Evolutionary conservation across 2,113 vertebrate species (phyloP).

Genomic region (Sminthopsis crassicaudata): DNA sequence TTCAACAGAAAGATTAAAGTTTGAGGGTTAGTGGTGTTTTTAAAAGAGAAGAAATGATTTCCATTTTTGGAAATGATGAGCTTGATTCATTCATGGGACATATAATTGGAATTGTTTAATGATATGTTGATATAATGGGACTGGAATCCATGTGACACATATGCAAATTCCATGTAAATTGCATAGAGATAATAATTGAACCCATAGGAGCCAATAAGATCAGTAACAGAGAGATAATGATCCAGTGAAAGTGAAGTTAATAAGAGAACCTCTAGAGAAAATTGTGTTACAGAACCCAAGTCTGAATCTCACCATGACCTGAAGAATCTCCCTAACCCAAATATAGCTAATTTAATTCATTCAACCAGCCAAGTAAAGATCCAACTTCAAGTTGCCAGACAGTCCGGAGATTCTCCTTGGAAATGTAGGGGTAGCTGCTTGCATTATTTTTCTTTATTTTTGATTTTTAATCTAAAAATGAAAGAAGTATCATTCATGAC

Average conservation of each 20-base stretch:
- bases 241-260: neutral
- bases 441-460: neutral
- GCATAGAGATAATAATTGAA: neutral
- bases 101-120: neutral
- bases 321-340: neutral
- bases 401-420: neutral
- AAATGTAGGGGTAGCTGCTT: neutral
- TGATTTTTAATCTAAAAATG: neutral
- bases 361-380: neutral
- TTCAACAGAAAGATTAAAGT: neutral
- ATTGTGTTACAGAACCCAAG: neutral
- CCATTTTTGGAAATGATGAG: neutral
- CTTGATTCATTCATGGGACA: neutral
- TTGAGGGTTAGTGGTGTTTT: neutral
- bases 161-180: neutral
- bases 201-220: neutral
- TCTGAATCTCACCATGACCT: slow-evolving; percentile 15
- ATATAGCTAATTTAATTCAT: neutral
- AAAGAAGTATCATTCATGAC: neutral
- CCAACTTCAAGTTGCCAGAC: neutral
- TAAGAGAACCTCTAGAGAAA: neutral
- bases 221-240: neutral
- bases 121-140: neutral
- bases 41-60: neutral
- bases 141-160: neutral